Base-by-base conservation (phyloP, 2,888 invertebrate genomes). In the Lamproptera curius region DNA sequence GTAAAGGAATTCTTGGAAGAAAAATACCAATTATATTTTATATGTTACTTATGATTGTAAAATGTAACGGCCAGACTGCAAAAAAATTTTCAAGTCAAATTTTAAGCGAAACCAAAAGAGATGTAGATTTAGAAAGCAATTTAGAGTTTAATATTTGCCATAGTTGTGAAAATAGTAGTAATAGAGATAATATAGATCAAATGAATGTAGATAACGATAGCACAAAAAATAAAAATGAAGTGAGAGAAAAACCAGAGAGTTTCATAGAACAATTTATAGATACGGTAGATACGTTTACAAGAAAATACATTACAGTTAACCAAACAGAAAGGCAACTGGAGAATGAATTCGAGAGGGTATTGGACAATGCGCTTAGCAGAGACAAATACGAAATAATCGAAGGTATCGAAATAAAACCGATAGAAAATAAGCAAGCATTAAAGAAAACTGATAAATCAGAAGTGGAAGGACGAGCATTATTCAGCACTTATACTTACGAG, bases 351-450 rank as follows among this genome's bases (percentile, higher is more conserved):
- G 88, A 90, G 63, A 74, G 82, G 51, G 83, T 91, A 50, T 68
- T 93, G 51, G 90, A 92, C 63, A 74, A 87, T 56, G 85, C 90
- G 20, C 69, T 91, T 13, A 85, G 74, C 55, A 79, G 86, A 55
- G 90, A 91, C 56, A 76, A 71, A 43, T 89, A 89, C 62, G 88
- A 88, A 62, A 75, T 92, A 50, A 79, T 90, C 23, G 90, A 92
- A 39, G 91, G 91, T 34, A 71, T 92, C 41, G 89, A 88, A 61
- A 80, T 90, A 5, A 86, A 88, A 60, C 58, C 74, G 15, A 60
- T 64, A 10, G 58, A 65, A 53, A 59, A 56, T 16, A 60, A 53
- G 48, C 56, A 59, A 11, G 53, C 54, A 1, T 23, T 38, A 16
- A 34, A 26, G 9, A 39, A 17, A 10, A 10, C 35, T 45, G 51